These are phyloP conservation scores for Onychomys leucogaster DNA, from an alignment of 2,797 vertebrate species.

Conservation along the genomic window DNA sequence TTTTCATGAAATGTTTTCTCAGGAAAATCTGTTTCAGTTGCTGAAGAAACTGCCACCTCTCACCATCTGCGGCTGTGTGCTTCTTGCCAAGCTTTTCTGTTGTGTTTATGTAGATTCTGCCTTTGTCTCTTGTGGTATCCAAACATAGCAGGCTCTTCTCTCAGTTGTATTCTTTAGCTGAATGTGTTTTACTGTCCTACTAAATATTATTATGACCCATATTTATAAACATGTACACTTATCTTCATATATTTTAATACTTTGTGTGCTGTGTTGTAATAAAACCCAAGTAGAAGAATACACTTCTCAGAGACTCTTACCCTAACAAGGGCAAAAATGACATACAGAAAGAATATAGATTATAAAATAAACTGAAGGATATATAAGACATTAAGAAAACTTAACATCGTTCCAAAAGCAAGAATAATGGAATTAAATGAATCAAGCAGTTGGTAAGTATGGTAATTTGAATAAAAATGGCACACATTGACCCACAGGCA, in stretches of 20 bases:
- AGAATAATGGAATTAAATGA: neutral
- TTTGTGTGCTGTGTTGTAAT: neutral
- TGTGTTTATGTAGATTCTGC: constrained; percentile 65
- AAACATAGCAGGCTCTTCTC: constrained; percentile 55
- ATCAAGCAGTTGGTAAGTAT: neutral
- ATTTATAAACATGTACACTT: neutral
- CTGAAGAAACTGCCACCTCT: constrained; percentile 75
- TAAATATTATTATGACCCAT: constrained; percentile 63
- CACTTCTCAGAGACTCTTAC: neutral
- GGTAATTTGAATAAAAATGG: neutral
- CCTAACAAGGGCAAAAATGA: neutral
- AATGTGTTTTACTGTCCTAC: constrained; percentile 20
- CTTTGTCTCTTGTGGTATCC: constrained; percentile 63
- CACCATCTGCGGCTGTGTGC: constrained; percentile 71
- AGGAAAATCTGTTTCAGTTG: constrained; percentile 78
- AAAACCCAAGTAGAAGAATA: neutral
- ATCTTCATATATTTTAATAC: neutral
- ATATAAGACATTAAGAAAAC: neutral
- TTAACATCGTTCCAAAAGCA: neutral
- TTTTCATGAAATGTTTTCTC: constrained; percentile 79
- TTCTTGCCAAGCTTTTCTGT: constrained; percentile 65
- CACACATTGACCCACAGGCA: too few species aligned
- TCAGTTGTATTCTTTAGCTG: constrained; percentile 43
- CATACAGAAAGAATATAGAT: neutral
- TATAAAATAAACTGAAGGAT: neutral